Evolutionary conservation across 2,797 vertebrate genomes (phyloP), one percentile per base, ranked within the genome.

Genomic region (Spea hammondii): DNA sequence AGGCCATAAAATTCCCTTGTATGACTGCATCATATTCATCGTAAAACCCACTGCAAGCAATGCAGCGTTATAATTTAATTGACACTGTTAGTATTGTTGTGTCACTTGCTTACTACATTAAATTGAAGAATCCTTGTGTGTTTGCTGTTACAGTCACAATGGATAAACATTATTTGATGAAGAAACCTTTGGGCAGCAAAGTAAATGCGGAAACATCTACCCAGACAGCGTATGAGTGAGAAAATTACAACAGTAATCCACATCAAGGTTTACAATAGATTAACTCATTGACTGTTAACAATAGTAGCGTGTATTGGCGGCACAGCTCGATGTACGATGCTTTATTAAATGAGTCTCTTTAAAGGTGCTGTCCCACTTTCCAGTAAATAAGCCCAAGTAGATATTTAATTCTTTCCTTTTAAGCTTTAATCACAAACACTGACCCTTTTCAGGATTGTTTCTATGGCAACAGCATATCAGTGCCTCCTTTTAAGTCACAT

Each of bases 11-110:
- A 49, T 46, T 5, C 72, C 59, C 72, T 51, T 59, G 48, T 65
- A 54, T 45, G n/a, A 32, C 51, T 9, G 54, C 69, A 46, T 65
- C 48, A 10, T 14, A 54, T 72, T 44, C 54, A 55, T 67, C 12
- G 79, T 48, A 54, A 17, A 59, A 55, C 69, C 72, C 70, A 47
- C 62, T 32, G 74, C 49, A 53, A 11, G n/a, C 75, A 74, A 6
- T 66, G 79, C 76, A 72, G 74, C 74, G 79, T 77, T 77, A 45
- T 77, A 82, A 82, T 82, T 77, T 72, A 82, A 82, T 82, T 82
- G 79, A 82, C 79, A 82, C 70, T 77, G 70, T 82, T 82, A 76
- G 79, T 82, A 82, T 82, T 77, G 79, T 77, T 77, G 59, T 77
- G 70, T 82, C 79, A 73, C 79, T 72, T 77, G 75, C 79, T 82